Base-by-base conservation (phyloP, 2,113 vertebrate species). In the Irena cyanogastra region DNA sequence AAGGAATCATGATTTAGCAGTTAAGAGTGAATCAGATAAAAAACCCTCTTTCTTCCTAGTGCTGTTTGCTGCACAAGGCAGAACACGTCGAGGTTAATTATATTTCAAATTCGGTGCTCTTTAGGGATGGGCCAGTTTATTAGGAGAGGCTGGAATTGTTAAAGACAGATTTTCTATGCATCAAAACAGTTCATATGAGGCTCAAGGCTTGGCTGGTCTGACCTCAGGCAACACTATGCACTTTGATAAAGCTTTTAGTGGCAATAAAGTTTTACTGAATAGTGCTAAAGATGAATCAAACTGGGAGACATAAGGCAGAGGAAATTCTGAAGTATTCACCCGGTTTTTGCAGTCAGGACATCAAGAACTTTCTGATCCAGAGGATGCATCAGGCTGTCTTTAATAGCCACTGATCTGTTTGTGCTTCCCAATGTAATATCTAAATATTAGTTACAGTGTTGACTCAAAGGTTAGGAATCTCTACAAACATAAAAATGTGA, bases 191-290 rank as follows among this genome's bases (percentile, higher is more conserved):
- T 94, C 83, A 88, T 66, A 44, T 42, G 79, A 95, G 86, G 68
- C 83, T 92, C 60, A 64, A 74, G 86, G 41, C 72, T 92, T 93
- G 76, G 69, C 83, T 94, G 80, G 20, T 89, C 76, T 95, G 96
- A 95, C 95, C 91, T 95, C 83, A 87, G 93, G 89, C 93, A 78
- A 64, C 26, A 39, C 52, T 71, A 16, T 89, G 65, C 83, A 68
- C 95, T 90, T 92, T 90, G 91, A 91, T 96, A 92, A 97, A 92
- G 80, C 52, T 94, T 96, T 95, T 87, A 94, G 83, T 82, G 28
- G 79, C 72, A 90, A 87, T 95, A 89, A 94, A 92, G 72, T 97
- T 97, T 95, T 96, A 94, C 91, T 64, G 86, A 95, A 84, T 52
- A 91, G 47, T 60, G 71, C 68, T 94, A 87, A 94, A 94, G 77